A percentile compares a stretch with the other conserved stretches of the same genome.
Conservation (phyloP, 1,140 invertebrate species). For the Tetramorium parvispinum region DNA sequence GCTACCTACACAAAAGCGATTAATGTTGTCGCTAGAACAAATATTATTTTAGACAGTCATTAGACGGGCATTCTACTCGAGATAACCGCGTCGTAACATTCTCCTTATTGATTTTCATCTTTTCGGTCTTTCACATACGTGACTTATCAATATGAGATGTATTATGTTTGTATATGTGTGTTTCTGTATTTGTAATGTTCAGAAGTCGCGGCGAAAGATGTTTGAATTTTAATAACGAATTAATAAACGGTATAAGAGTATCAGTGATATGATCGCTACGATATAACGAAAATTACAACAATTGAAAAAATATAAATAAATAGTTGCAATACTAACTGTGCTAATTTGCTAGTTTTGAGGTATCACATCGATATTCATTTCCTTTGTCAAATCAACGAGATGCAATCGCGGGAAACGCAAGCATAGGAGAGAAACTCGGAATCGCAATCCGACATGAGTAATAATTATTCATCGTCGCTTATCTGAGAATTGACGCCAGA, state of each 20-base stretch:
- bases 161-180: no score
- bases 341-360: not conserved
- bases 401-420: not conserved
- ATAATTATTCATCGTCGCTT: constrained; percentile 40
- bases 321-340: no score
- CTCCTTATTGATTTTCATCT: no score
- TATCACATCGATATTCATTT: not conserved
- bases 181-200: no score
- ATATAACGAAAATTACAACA: no score
- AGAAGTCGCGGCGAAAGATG: no score
- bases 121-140: no score
- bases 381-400: not conserved
- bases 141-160: no score
- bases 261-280: no score
- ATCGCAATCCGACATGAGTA: constrained; percentile 3
- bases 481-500: constrained; percentile 56
- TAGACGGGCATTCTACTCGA: not conserved
- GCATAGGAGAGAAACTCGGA: not conserved
- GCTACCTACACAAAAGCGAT: constrained; percentile 15
- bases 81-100: not conserved
- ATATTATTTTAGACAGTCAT: not conserved
- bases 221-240: no score
- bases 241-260: no score
- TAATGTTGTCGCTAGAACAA: not conserved
- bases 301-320: no score